These are phyloP conservation scores for Mastomys natalensis DNA, from an alignment of 2,113 vertebrate species.

Conservation along the genomic window DNA sequence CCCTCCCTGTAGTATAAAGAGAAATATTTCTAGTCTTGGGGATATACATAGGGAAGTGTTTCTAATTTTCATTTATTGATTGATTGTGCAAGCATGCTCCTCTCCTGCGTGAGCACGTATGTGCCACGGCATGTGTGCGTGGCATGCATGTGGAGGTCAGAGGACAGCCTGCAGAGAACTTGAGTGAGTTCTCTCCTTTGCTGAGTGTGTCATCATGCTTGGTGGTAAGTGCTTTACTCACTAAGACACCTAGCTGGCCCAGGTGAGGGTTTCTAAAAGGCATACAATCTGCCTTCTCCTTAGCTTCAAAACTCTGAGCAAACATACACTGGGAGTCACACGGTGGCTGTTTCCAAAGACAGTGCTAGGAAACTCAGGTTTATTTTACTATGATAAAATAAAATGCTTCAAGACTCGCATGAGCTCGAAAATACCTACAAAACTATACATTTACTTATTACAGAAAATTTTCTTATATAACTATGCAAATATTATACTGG, in stretches of 20 bases:
- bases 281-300: not conserved
- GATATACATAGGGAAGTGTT: accelerated
- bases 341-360: not conserved
- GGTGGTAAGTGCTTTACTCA: not conserved
- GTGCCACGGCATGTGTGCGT: too few species aligned
- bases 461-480: not conserved
- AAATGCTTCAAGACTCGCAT: not conserved
- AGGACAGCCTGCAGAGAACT: not conserved
- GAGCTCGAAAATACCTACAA: not conserved
- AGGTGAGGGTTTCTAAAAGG: not conserved
- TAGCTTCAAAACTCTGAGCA: not conserved
- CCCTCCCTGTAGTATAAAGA: accelerated
- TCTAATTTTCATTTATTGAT: not conserved
- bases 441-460: not conserved
- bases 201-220: not conserved
- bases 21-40: not conserved
- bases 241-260: not conserved
- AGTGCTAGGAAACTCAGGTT: not conserved
- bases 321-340: not conserved
- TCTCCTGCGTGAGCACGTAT: not conserved
- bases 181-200: not conserved
- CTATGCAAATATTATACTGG: not conserved
- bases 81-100: accelerated
- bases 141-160: not conserved
- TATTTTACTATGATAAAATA: not conserved